phyloP scores from a whole-genome alignment of 1,140 invertebrate species.

The Yoshiicerus persimilis region DNA sequence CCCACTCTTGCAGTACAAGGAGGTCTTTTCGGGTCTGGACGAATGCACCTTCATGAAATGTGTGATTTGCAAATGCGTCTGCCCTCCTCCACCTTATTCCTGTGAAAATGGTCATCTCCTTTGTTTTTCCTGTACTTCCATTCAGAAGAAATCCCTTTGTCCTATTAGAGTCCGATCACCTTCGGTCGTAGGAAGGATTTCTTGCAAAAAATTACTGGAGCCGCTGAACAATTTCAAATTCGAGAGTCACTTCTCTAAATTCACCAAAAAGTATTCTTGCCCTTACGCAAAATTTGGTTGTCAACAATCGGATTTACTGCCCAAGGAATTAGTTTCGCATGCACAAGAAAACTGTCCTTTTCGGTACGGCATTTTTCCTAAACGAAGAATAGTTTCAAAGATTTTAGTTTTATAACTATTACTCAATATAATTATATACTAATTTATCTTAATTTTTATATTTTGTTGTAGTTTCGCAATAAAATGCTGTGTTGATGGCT shows the following conservation, averaged over 20 bases:
- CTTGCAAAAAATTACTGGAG: background rate
- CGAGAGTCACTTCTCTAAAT: background rate
- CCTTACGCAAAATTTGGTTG: background rate
- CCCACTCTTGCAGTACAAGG: background rate
- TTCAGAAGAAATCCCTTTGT: background rate
- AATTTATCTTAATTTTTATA: no score
- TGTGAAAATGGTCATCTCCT: background rate
- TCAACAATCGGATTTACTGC: background rate
- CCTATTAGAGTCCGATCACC: background rate
- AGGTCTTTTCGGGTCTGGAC: background rate
- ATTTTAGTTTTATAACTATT: no score
- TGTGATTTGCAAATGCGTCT: background rate
- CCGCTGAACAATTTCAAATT: background rate
- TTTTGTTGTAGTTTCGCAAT: background rate
- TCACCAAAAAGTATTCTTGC: background rate
- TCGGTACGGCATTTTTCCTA: background rate
- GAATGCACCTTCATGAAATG: background rate
- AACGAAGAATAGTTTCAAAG: no score
- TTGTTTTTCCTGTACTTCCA: background rate
- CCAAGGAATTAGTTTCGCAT: background rate
- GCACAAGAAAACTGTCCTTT: background rate
- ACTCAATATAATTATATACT: no score
- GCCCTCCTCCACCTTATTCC: background rate
- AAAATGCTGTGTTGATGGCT: background rate
- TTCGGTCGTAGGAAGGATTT: background rate